Percentiles rank a stretch among this genome's conserved stretches.
phyloP scores from a whole-genome alignment of 1,140 invertebrate species.

The Dufourea novaeangliae region DNA sequence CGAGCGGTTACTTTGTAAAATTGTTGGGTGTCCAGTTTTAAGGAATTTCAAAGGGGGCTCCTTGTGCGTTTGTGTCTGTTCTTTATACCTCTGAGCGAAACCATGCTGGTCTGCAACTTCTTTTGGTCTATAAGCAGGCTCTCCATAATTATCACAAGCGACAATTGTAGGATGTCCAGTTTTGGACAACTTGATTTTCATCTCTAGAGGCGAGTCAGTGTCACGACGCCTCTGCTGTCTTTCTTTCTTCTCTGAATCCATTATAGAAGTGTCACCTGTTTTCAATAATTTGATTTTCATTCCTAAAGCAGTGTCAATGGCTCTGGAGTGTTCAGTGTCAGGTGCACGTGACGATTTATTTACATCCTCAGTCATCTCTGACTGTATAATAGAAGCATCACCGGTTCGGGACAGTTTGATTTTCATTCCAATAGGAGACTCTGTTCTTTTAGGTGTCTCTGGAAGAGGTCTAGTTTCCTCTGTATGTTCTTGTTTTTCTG shows the following conservation, averaged over 20 bases:
- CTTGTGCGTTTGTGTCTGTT: conserved; percentile 45
- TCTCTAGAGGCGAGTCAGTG: conserved; percentile 71
- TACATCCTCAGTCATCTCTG: conserved; percentile 56
- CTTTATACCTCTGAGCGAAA: conserved; percentile 59
- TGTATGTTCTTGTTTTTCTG: conserved; percentile 46
- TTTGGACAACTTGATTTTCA: conserved; percentile 78
- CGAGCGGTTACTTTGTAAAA: conserved; percentile 60
- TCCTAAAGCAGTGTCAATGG: conserved; percentile 62
- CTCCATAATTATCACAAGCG: conserved; percentile 65
- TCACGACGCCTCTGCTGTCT: conserved; percentile 62
- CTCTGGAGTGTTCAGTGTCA: conserved; percentile 52
- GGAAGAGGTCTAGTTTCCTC: conserved; percentile 55
- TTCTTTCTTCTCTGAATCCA: conserved; percentile 68
- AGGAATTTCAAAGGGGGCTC: conserved; percentile 65
- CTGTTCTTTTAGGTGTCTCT: conserved; percentile 64
- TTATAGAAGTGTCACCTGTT: conserved; percentile 72
- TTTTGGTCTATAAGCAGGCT: conserved; percentile 58
- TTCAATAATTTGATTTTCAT: conserved; percentile 77
- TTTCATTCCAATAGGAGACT: conserved; percentile 78
- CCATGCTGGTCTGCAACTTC: conserved; percentile 34
- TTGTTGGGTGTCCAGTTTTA: conserved; percentile 57
- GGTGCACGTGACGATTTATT: conserved; percentile 22
- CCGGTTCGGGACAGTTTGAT: conserved; percentile 76
- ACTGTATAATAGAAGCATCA: conserved; percentile 73
- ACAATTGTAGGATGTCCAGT: conserved; percentile 77